A percentile compares a stretch with the other conserved stretches of the same genome.
Conservation (phyloP, 2,113 vertebrate species). For the Hippocampus guttulatus region DNA sequence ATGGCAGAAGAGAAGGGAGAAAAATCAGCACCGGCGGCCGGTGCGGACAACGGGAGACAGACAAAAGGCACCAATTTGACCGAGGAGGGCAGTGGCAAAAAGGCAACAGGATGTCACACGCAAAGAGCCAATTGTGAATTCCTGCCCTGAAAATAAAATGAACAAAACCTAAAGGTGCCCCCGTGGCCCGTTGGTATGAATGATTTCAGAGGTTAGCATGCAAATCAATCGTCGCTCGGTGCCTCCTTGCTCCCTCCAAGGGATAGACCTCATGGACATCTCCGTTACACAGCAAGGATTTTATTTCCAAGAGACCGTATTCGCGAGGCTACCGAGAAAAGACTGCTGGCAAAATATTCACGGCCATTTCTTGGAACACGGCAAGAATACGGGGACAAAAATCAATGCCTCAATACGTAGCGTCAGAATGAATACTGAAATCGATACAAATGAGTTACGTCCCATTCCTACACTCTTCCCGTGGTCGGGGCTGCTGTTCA, state of each 20-base stretch:
- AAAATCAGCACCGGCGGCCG: background rate
- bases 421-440: background rate
- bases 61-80: background rate
- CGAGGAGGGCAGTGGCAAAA: background rate
- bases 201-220: conserved; percentile 42
- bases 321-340: conserved; percentile 26
- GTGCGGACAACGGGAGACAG: conserved; percentile 7
- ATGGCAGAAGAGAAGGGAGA: background rate
- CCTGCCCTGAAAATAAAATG: conserved; percentile 20
- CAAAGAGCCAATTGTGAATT: conserved; percentile 21
- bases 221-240: conserved; percentile 34
- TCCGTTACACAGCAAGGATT: conserved; percentile 47
- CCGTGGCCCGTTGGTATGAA: conserved; percentile 40
- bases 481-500: background rate
- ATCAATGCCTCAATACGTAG: background rate
- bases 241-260: conserved; percentile 25
- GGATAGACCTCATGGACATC: conserved; percentile 34
- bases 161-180: conserved; percentile 34
- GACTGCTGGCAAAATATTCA: background rate
- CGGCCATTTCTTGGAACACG: background rate
- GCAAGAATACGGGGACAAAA: conserved; percentile 8
- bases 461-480: too few relatives aligned
- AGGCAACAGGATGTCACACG: background rate
- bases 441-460: too few relatives aligned
- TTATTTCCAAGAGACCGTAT: conserved; percentile 39